Conservation (phyloP, 2,113 vertebrate species). For the Paramormyrops kingsleyae region DNA sequence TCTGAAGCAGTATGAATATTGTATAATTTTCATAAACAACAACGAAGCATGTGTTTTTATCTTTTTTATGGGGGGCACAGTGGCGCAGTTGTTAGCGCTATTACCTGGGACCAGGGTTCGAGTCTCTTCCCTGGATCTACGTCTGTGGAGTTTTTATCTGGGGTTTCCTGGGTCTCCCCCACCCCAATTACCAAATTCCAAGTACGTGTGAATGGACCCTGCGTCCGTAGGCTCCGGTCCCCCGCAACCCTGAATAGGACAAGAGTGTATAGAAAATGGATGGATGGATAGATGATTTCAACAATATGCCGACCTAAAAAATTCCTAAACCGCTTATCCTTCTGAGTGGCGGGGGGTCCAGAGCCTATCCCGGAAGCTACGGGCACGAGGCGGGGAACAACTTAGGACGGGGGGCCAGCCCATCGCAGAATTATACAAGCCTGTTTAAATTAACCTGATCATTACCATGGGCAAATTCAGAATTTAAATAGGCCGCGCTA, state of each 20-base stretch:
- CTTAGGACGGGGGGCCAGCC: no score
- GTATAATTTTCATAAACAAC: background rate
- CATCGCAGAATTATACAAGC: background rate
- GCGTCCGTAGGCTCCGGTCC: no score
- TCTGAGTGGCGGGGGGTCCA: no score
- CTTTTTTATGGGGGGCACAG: background rate
- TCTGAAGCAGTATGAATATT: background rate
- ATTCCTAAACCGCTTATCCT: background rate
- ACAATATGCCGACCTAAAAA: background rate
- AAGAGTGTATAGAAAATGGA: background rate
- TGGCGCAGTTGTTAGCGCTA: background rate
- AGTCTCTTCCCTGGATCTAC: background rate
- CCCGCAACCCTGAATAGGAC: background rate
- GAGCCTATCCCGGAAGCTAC: no score
- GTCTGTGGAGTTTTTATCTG: background rate
- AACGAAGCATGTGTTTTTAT: background rate
- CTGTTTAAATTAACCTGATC: background rate
- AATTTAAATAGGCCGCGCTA: background rate
- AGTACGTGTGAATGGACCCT: background rate
- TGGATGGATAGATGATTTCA: background rate
- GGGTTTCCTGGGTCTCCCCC: background rate
- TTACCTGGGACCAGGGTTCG: background rate
- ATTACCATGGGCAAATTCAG: background rate
- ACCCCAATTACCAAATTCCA: background rate
- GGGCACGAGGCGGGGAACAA: no score